Conservation (phyloP, 2,797 vertebrate species). For the Halcyon chelicuti region DNA sequence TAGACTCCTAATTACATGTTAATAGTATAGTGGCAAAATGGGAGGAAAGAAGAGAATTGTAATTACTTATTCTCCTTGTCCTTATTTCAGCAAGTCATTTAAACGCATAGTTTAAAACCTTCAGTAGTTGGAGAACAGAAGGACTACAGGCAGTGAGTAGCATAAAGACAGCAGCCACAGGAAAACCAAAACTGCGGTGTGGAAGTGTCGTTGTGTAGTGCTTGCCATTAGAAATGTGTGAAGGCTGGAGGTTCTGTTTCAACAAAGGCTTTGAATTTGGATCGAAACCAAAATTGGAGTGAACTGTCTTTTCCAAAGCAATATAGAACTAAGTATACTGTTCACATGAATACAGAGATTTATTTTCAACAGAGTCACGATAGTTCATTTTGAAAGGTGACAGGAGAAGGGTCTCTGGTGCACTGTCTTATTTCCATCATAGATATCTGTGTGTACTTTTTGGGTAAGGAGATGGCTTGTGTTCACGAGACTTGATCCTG, state of each 20-base stretch:
- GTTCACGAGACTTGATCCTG: not conserved
- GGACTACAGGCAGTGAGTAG: not conserved
- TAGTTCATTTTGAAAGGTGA: not conserved
- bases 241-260: not conserved
- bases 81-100: constrained; percentile 37
- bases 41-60: not conserved
- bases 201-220: not conserved
- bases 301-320: not conserved
- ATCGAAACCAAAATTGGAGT: not conserved
- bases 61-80: constrained; percentile 45
- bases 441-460: not conserved
- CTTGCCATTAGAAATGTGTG: not conserved
- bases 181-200: not conserved
- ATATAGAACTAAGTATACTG: not conserved
- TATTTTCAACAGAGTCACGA: not conserved
- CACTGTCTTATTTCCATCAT: not conserved
- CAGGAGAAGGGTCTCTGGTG: not conserved
- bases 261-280: not conserved
- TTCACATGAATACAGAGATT: not conserved
- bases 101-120: not conserved
- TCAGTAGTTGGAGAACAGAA: not conserved
- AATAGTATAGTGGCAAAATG: constrained; percentile 45
- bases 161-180: not conserved
- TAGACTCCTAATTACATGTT: constrained; percentile 54
- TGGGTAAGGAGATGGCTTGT: not conserved